Evolutionary conservation across 2,888 invertebrate species (phyloP).

Genomic region (Trichopria drosophilae): DNA sequence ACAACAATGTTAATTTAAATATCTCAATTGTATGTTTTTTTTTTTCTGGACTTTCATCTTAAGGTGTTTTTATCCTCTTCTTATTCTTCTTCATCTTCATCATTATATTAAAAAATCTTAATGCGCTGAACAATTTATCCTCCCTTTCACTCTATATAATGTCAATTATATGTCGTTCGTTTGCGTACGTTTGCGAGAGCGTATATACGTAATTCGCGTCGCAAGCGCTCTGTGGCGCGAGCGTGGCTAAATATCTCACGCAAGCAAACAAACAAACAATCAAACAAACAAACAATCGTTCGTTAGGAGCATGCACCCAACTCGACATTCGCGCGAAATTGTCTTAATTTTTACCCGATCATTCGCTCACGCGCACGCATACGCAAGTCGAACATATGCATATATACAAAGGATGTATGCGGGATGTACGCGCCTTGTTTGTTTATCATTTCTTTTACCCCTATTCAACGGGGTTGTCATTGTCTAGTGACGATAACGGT

Average conservation of each 20-base stretch:
- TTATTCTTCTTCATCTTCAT: slow-evolving; percentile 27
- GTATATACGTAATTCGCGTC: slow-evolving; percentile 38
- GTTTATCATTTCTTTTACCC: slow-evolving; percentile 6
- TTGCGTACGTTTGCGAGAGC: slow-evolving; percentile 46
- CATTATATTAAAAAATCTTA: slow-evolving; percentile 55
- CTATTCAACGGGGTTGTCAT: no score
- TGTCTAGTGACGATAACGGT: no score
- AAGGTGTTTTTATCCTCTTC: slow-evolving; percentile 33
- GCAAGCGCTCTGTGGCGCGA: slow-evolving; percentile 40
- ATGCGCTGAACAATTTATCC: slow-evolving; percentile 53
- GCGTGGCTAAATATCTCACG: slow-evolving; percentile 23
- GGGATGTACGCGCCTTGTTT: slow-evolving; percentile 20
- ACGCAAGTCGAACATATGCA: slow-evolving; percentile 38
- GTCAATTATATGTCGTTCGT: slow-evolving; percentile 50
- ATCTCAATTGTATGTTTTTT: slow-evolving; percentile 55
- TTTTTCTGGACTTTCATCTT: slow-evolving; percentile 54
- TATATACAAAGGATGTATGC: slow-evolving; percentile 23
- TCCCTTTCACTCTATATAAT: slow-evolving; percentile 49
- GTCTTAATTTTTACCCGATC: no score
- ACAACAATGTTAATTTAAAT: slow-evolving; percentile 59
- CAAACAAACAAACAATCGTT: slow-evolving; percentile 36
- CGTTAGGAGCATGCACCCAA: no score
- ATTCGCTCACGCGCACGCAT: slow-evolving; percentile 36
- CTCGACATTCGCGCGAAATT: no score
- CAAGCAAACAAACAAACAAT: slow-evolving; percentile 40